Evolutionary conservation across 2,797 vertebrate genomes (phyloP).

Genomic region (Kryptolebias ocellatus): DNA sequence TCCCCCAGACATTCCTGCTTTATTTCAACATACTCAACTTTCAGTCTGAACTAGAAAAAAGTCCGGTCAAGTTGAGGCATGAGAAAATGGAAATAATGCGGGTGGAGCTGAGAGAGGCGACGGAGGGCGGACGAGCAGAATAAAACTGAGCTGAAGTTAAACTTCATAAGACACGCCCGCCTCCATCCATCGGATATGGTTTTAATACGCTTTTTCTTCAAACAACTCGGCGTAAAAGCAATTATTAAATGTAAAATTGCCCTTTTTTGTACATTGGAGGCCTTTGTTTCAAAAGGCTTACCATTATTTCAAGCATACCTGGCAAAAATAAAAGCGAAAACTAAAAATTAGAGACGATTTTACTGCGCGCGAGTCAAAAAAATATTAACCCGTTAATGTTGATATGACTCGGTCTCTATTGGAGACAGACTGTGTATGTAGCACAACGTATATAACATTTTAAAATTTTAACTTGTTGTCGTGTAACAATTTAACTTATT

Average conservation of each 20-base stretch:
- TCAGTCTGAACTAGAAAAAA: not conserved
- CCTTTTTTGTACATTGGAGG: too few relatives aligned
- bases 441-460: not conserved
- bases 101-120: conserved; percentile 11
- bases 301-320: too few relatives aligned
- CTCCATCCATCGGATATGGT: not conserved
- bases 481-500: too few relatives aligned
- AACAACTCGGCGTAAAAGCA: too few relatives aligned
- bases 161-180: conserved; percentile 5
- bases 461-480: not conserved
- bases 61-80: conserved; percentile 51
- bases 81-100: conserved; percentile 23
- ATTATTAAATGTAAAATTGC: too few relatives aligned
- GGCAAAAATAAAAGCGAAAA: too few relatives aligned
- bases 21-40: conserved; percentile 14
- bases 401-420: too few relatives aligned
- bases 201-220: too few relatives aligned
- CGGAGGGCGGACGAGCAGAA: not conserved
- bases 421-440: not conserved
- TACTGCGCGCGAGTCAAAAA: too few relatives aligned
- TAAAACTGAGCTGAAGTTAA: not conserved
- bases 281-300: too few relatives aligned
- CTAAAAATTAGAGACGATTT: too few relatives aligned
- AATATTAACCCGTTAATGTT: too few relatives aligned
- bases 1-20: conserved; percentile 3